Conservation (phyloP, 2,113 vertebrate species). For the Haliaeetus leucogaster region DNA sequence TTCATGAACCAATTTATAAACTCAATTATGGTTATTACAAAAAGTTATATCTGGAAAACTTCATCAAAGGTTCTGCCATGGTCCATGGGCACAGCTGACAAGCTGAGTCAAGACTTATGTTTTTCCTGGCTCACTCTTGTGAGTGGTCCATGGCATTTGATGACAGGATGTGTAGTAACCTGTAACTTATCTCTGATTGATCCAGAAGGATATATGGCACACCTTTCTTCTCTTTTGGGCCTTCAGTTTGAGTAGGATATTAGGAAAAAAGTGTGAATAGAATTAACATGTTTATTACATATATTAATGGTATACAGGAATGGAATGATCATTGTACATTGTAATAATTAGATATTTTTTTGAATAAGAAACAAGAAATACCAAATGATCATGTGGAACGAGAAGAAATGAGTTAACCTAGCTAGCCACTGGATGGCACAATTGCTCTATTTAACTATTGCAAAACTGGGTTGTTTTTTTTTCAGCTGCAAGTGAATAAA, state of each 20-base stretch:
- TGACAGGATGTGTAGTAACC: background rate
- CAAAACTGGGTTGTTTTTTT: background rate
- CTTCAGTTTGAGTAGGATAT: background rate
- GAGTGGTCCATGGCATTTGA: background rate
- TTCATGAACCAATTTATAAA: background rate
- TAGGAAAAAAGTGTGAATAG: background rate
- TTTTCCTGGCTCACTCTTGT: background rate
- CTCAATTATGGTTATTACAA: background rate
- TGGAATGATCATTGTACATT: background rate
- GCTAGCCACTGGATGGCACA: conserved; percentile 63
- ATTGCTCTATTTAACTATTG: conserved; percentile 56
- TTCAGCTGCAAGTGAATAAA: background rate
- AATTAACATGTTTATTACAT: background rate
- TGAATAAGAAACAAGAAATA: background rate
- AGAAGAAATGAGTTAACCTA: background rate
- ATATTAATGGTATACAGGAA: background rate
- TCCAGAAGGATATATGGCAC: background rate
- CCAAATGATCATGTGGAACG: background rate
- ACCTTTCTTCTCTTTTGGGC: background rate
- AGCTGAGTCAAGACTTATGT: background rate
- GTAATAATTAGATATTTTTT: background rate
- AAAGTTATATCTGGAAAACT: background rate
- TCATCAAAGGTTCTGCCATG: background rate
- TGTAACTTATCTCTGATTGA: background rate
- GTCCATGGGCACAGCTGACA: background rate